Base-by-base conservation (phyloP, 1,140 invertebrate species). In the Cydia amplana region DNA sequence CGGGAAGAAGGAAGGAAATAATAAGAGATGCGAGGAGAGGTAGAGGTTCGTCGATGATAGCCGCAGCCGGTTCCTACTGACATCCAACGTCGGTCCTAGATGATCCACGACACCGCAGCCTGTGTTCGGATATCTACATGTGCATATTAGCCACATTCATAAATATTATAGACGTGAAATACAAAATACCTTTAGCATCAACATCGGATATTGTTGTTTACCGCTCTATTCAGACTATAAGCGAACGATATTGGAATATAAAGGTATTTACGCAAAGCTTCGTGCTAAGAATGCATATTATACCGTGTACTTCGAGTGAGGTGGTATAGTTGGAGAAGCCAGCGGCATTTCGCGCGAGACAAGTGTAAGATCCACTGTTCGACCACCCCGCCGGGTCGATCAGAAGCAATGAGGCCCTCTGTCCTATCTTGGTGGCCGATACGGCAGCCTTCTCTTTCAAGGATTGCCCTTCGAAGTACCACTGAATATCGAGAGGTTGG, bases 291-390 rank as follows among this genome's bases (percentile, higher is more conserved):
- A 74, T 84, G 79, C 83, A 80, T 75, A 60, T 74, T 83, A 82
- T 88, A 95, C 95, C 95, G 87, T 95, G 95, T 75, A 95, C 94
- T 93, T 94, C 93, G 78, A 95, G 87, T 80, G 93, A 91, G 79
- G 95, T 93, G 49, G 93, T 93, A 86, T 94, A 98, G 85, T 98
- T 96, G 87, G 98, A 97, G 5, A 96, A 96, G 80, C 98, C 98
- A 81, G 97, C 97, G 74, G 95, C 94, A 91, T 98, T 99, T 82
- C 95, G 95, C 51, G 97, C 98, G 75, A 98, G 93, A 94, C 98
- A 99, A 80, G 97, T 95, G 93, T 99, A 99, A 73, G 97, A 96
- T 88, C 83, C 93, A 88, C 93, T 98, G 96, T 86, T 97, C 96
- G 90, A 98, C 98, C 78, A 99, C 96, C 93, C 98, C 95, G 97